Base-by-base conservation (phyloP, 2,797 vertebrate species). In the Naso thynnoides region DNA sequence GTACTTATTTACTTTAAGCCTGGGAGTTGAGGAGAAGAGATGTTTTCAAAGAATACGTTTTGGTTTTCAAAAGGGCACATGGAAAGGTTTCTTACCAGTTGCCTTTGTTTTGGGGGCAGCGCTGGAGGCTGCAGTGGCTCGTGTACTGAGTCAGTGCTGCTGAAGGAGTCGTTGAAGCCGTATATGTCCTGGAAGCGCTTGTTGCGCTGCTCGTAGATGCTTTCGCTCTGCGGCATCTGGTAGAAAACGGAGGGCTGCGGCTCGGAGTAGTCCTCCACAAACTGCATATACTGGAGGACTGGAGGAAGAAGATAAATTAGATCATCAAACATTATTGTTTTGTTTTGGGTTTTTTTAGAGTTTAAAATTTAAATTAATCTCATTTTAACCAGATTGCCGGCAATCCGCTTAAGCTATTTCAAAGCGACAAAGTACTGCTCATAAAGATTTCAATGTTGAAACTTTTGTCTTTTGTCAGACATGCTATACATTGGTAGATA, bases 261-360 rank as follows among this genome's bases (percentile, higher is more conserved):
- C 88, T 99, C 98, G 0, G 98, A 99, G 93, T 99, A 99, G 92
- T 99, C 98, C 81, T 99, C 98, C 14, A 99, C 96, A 73, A 99
- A 98, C 94, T 98, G 97, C 98, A 99, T 98, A 81, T 99, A 99
- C 24, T 97, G 96, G 89, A 95, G 93, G 93, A 99, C 98, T 99
- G 94, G 11, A 24, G 38, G 41, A 60, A 27, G 9, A 13, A 64
- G 29, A 72, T 1, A 18, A 23, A 65, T 38, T 8, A n/a, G 1
- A 69, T 62, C 15, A 47, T 23, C 1, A 29, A 49, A 39, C 0
- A 11, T 2, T 9, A 5, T 16, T 29, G n/a, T 33, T 68, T 13
- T 16, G 9, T 19, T 23, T 42, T 9, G n/a, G 6, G 45, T n/a
- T 16, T 24, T 19, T 11, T 24, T 55, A 4, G 9, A 24, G 53